Base-by-base conservation (phyloP, 1,140 invertebrate species). In the Papilio polyxenes region DNA sequence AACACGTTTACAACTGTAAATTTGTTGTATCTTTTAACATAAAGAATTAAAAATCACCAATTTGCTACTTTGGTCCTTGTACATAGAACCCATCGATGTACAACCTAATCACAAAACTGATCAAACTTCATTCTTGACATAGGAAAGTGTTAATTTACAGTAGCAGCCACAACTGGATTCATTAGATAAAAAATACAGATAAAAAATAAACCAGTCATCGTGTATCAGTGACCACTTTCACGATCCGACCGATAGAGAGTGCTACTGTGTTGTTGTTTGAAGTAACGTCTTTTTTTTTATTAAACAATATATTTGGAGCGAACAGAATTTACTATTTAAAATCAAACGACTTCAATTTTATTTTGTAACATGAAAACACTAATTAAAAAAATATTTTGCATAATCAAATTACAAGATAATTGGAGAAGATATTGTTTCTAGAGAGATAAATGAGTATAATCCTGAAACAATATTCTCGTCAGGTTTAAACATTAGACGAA, bases 161-260 rank as follows among this genome's bases (percentile, higher is more conserved):
- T 20, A 62, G 59, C 31, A 69, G 65, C 2, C 53, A 17, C 23
- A 15, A 69, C 65, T 72, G 65, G 65, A 37, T 40, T 31, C 31
- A 72, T 72, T 72, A 72, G 31, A 72, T 9, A 65, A 65, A 69
- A 72, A 72, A 72, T 23, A 40, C 15, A 17, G 31, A 37, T 72
- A 72, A 72, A 72, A 72, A 72, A 69, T 15, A 72, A 72, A 72
- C 65, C 65, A 72, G 65, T 72, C 65, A 31, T 31, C 62, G 31
- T 31, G 62, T 72, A 72, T 72, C 65, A 37, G 0, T 37, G 31
- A 37, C 31, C 31, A 72, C 65, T 72, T 72, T 72, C 65, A 72
- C 13, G 13, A 37, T 6, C 15, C 17, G 17, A 17, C 15, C 15
- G 15, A 17, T 17, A 2, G 23, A 72, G 65, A 72, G 56, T 59